Conservation (phyloP, 2,888 invertebrate genomes). For the Cantharis rustica region DNA sequence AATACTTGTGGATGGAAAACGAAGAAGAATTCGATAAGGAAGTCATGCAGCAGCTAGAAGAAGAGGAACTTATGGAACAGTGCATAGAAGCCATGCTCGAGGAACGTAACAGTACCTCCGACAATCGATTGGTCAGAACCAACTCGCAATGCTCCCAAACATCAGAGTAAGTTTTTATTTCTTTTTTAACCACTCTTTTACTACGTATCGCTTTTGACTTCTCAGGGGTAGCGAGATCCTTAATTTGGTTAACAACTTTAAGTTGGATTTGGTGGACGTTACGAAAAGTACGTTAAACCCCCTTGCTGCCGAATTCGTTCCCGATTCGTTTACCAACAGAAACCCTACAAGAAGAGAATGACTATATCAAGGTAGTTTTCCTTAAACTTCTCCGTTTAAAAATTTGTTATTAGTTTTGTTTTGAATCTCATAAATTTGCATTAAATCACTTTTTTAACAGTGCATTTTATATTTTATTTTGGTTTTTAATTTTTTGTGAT, state of each 20-base stretch:
- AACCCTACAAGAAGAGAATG: conserved; percentile 15
- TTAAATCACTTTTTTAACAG: not conserved
- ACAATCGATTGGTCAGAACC: conserved; percentile 61
- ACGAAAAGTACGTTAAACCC: conserved; percentile 76
- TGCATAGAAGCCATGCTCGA: conserved; percentile 85
- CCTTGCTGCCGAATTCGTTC: conserved; percentile 84
- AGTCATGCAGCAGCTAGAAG: conserved; percentile 85
- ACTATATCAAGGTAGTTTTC: conserved; percentile 3
- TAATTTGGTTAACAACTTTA: conserved; percentile 51
- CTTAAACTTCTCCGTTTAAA: not conserved
- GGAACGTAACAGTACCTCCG: conserved; percentile 62
- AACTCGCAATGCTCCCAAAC: conserved; percentile 51
- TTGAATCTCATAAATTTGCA: not conserved
- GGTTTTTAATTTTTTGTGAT: not conserved
- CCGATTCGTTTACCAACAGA: conserved; percentile 46
- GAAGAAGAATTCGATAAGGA: conserved; percentile 90
- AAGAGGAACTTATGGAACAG: conserved; percentile 86
- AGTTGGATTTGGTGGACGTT: conserved; percentile 43
- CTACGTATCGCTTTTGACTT: conserved; percentile 12
- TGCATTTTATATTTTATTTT: not conserved
- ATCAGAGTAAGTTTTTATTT: conserved; percentile 34
- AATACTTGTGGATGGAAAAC: conserved; percentile 95
- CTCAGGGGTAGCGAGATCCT: conserved; percentile 38
- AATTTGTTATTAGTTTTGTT: conserved; percentile 5
- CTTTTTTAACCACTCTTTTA: not conserved